phyloP scores from a whole-genome alignment of 2,113 vertebrate species.

The Phoxinus phoxinus region DNA sequence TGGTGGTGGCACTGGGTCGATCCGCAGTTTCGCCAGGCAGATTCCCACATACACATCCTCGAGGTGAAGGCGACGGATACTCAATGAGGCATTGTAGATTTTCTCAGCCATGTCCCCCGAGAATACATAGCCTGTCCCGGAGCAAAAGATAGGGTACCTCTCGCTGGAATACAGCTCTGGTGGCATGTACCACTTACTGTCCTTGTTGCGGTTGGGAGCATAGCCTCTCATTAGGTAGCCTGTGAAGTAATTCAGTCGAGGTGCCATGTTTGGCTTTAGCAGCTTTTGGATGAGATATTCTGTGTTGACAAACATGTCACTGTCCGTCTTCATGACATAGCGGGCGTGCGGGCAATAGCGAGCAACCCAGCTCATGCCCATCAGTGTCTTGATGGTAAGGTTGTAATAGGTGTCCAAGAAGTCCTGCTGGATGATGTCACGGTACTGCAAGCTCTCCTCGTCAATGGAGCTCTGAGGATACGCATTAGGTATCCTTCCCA shows the following conservation, averaged over 20 bases:
- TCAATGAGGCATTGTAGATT: constrained; percentile 92
- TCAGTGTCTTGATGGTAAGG: constrained; percentile 97
- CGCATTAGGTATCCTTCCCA: constrained; percentile 76
- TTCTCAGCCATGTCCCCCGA: constrained; percentile 95
- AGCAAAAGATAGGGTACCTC: constrained; percentile 96
- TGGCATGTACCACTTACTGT: constrained; percentile 99
- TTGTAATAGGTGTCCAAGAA: constrained; percentile 96
- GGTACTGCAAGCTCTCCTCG: constrained; percentile 87
- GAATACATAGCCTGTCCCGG: constrained; percentile 96
- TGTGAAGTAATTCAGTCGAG: constrained; percentile 90
- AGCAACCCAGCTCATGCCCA: constrained; percentile 99
- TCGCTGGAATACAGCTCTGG: constrained; percentile 94
- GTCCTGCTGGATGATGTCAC: constrained; percentile 93
- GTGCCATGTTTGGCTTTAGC: constrained; percentile 88
- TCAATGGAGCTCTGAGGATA: constrained; percentile 82
- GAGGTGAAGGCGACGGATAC: constrained; percentile 92
- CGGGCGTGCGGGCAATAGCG: constrained; percentile 85
- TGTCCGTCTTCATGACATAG: constrained; percentile 98
- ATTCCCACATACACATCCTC: constrained; percentile 98
- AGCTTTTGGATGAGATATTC: constrained; percentile 97
- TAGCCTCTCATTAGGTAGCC: constrained; percentile 96
- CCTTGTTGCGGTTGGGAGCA: constrained; percentile 92
- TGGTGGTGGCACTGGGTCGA: constrained; percentile 92
- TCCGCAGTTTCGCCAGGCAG: constrained; percentile 92
- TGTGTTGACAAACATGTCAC: constrained; percentile 98